These are phyloP conservation scores for Anableps anableps DNA, from an alignment of 2,797 vertebrate species.

Conservation along the genomic window DNA sequence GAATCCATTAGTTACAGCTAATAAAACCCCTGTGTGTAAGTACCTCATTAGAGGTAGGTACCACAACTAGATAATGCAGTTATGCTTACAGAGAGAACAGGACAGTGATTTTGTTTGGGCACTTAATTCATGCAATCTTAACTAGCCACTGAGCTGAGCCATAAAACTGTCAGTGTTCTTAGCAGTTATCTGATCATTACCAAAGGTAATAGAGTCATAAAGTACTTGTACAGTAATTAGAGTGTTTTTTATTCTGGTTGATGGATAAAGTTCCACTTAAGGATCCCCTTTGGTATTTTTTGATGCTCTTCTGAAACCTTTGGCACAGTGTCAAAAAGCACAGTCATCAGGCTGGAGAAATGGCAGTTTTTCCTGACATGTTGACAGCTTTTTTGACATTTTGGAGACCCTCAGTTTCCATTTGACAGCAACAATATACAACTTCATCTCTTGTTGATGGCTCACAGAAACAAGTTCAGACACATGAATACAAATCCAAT, in stretches of 20 bases:
- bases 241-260: constrained; percentile 30
- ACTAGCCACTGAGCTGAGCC: background rate
- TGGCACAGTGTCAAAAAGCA: constrained; percentile 29
- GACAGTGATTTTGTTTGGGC: background rate
- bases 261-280: constrained; percentile 25
- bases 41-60: constrained; percentile 6
- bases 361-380: constrained; percentile 27
- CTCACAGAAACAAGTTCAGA: constrained; percentile 13
- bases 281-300: constrained; percentile 15
- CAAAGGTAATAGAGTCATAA: constrained; percentile 17
- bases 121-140: constrained; percentile 13
- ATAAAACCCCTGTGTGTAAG: background rate
- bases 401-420: constrained; percentile 41
- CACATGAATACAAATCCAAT: background rate
- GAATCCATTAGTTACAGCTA: constrained; percentile 5
- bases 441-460: constrained; percentile 53
- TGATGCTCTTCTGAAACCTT: constrained; percentile 33
- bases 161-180: constrained; percentile 20
- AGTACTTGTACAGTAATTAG: constrained; percentile 21
- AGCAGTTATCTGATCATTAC: constrained; percentile 27
- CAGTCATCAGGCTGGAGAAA: constrained; percentile 23
- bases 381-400: constrained; percentile 57
- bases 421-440: constrained; percentile 56
- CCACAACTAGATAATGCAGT: background rate
- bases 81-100: background rate